Percentiles rank a stretch among this genome's conserved stretches.
phyloP scores from a whole-genome alignment of 1,140 invertebrate genomes.

The Drosophila quadrilineata region DNA sequence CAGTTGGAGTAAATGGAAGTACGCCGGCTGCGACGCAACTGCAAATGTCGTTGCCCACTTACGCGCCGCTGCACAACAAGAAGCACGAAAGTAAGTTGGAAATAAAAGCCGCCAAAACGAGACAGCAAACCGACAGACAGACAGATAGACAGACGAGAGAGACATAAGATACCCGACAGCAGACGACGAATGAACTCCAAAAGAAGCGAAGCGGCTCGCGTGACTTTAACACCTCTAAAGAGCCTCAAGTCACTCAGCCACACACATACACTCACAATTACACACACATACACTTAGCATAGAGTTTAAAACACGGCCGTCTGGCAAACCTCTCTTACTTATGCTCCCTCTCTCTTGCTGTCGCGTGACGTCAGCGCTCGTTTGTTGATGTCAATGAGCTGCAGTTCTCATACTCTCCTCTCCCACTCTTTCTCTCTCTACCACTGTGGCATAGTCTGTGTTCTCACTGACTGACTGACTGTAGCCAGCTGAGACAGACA shows the following conservation, averaged over 20 bases:
- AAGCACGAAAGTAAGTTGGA: conserved; percentile 67
- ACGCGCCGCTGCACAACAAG: conserved; percentile 49
- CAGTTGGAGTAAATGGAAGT: no score
- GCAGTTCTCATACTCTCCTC: conserved; percentile 5
- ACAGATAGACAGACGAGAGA: neutral
- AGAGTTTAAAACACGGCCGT: no score
- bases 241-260: no score
- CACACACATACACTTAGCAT: no score
- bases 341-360: neutral
- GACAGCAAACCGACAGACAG: neutral
- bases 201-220: conserved; percentile 39
- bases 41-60: conserved; percentile 35
- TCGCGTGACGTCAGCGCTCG: conserved; percentile 35
- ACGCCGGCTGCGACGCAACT: conserved; percentile 18
- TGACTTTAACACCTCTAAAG: conserved; percentile 64
- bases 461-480: conserved; percentile 15
- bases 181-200: neutral
- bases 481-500: no score
- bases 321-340: neutral
- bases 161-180: neutral
- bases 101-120: conserved; percentile 16
- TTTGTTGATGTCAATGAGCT: conserved; percentile 37
- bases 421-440: no score
- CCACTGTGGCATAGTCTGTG: no score
- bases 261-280: no score